Percentiles rank a stretch among this genome's conserved stretches.
These are phyloP conservation scores for Crocallis elinguaria DNA, from an alignment of 2,888 invertebrate genomes.

Conservation along the genomic window DNA sequence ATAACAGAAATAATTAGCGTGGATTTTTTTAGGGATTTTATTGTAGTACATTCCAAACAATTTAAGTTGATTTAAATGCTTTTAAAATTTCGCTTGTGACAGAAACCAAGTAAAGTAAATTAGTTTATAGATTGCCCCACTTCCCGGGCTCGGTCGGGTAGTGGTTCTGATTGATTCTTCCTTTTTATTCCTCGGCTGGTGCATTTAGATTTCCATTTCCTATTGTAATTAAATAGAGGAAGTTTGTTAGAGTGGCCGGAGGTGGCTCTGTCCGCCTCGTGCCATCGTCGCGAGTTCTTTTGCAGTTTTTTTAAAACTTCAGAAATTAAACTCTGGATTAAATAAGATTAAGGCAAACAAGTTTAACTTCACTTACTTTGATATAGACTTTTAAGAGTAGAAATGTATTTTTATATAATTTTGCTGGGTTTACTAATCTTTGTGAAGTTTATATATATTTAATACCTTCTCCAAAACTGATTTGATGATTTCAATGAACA, in stretches of 20 bases:
- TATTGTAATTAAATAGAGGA: slow-evolving; percentile 67
- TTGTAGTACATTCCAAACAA: too few relatives aligned
- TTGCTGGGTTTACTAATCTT: too few relatives aligned
- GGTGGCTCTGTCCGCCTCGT: slow-evolving; percentile 37
- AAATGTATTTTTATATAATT: background rate
- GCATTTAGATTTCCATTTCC: slow-evolving; percentile 73
- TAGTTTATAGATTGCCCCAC: slow-evolving; percentile 65
- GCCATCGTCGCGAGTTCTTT: slow-evolving; percentile 39
- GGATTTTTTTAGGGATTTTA: too few relatives aligned
- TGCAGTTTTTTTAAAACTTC: slow-evolving; percentile 39
- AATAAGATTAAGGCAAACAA: slow-evolving; percentile 32
- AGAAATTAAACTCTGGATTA: slow-evolving; percentile 41
- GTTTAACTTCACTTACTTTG: slow-evolving; percentile 12
- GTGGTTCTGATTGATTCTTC: slow-evolving; percentile 53
- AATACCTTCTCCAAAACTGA: too few relatives aligned
- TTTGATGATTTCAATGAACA: too few relatives aligned
- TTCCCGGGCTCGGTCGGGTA: slow-evolving; percentile 42
- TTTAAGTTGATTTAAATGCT: slow-evolving; percentile 23
- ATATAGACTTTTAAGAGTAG: background rate
- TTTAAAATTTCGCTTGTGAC: slow-evolving; percentile 52
- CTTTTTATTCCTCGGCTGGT: slow-evolving; percentile 59
- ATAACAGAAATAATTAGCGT: too few relatives aligned
- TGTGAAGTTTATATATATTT: too few relatives aligned
- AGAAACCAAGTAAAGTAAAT: slow-evolving; percentile 59
- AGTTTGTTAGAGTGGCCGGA: slow-evolving; percentile 55